Base-by-base conservation (phyloP, 2,888 invertebrate genomes). In the Ctenicera cuprea region DNA sequence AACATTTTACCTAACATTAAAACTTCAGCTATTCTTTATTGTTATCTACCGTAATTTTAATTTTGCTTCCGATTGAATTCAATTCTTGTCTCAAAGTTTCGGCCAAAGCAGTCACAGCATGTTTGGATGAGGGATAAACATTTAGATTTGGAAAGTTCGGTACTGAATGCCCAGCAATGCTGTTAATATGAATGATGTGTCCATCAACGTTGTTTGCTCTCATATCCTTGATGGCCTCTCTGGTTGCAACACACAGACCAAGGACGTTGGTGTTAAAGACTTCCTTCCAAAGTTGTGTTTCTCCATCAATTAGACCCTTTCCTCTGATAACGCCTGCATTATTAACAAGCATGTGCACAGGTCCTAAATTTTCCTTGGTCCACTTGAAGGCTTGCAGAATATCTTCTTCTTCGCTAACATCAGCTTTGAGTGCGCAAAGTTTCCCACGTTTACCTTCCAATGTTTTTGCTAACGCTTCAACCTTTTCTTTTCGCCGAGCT, bases 201-300 rank as follows among this genome's bases (percentile, higher is more conserved):
- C 62, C 62, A 18, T 79, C 78, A 9, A 81, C 75, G 1, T 73
- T 63, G 48, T 77, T 76, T 20, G 69, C 64, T 20, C 74, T 71
- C 81, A 81, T 80, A 20, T 68, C 75, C 57, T 76, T 75, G 0
- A 81, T 50, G 7, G 77, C 78, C 69, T 79, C 78, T 16, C 78
- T 65, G 0, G 77, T 74, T 8, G 77, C 78, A 4, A 81, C 73
- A 4, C 43, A 41, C 43, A 63, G 14, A 7, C 74, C 81, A 7
- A 81, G 43, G 0, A 82, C 63, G 59, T 82, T 82, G 7, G 80
- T 80, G 63, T 82, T 79, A 8, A 82, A 33, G 8, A 82, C 74
- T 38, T 75, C 64, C 33, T 72, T 76, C 81, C 81, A 82, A 0
- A 69, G 69, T 3, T 73, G 61, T 7, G 78, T 75, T 50, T 81